Evolutionary conservation across 2,113 vertebrate species (phyloP).

Genomic region (Bufo bufo): DNA sequence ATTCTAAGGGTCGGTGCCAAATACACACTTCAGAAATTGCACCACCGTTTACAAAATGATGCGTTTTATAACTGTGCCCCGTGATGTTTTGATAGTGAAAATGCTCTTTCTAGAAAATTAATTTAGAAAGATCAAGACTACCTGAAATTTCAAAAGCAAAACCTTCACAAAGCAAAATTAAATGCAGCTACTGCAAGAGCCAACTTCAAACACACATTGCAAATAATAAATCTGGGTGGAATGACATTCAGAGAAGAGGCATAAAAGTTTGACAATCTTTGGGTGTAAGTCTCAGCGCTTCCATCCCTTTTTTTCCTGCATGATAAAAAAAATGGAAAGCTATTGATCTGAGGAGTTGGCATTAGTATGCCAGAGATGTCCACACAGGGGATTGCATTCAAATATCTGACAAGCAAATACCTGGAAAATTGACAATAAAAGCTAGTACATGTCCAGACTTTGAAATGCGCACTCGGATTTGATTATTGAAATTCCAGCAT

Average conservation of each 20-base stretch:
- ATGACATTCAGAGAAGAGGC: conserved; percentile 1
- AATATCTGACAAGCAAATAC: conserved; percentile 24
- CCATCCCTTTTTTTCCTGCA: not conserved
- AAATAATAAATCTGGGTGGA: not conserved
- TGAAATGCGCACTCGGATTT: not conserved
- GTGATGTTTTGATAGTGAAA: not conserved
- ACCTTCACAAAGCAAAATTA: not conserved
- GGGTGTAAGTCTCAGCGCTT: not conserved
- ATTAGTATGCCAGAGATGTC: conserved; percentile 24
- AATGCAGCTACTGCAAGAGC: not conserved
- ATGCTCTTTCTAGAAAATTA: conserved; percentile 1
- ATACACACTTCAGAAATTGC: not conserved
- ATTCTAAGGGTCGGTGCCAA: not conserved
- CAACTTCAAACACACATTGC: conserved; percentile 22
- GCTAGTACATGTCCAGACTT: not conserved
- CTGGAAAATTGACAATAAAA: conserved; percentile 16
- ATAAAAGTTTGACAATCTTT: conserved; percentile 27
- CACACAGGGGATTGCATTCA: conserved; percentile 20
- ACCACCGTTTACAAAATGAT: not conserved
- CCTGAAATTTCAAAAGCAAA: conserved; percentile 12
- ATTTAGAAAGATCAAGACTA: conserved; percentile 16
- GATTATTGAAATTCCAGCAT: not conserved
- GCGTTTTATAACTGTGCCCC: not conserved
- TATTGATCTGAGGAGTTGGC: not conserved
- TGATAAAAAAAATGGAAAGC: conserved; percentile 5